These are phyloP conservation scores for Synanceia verrucosa DNA, from an alignment of 2,797 vertebrate genomes.

Conservation along the genomic window DNA sequence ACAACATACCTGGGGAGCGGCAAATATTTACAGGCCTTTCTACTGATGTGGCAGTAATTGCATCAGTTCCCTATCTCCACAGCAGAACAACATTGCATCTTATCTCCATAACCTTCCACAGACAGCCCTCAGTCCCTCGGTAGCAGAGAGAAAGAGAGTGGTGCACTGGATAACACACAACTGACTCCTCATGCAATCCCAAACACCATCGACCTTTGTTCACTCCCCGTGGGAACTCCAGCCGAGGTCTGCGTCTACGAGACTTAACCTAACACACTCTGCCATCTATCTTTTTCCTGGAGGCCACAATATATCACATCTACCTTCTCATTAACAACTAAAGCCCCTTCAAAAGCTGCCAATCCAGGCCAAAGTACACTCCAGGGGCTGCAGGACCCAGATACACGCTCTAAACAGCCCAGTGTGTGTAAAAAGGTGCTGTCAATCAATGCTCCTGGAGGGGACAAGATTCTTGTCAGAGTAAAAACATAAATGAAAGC, in stretches of 20 bases:
- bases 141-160: constrained; percentile 7
- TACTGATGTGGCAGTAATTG: constrained; percentile 62
- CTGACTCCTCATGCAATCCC: constrained; percentile 41
- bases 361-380: constrained; percentile 41
- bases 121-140: constrained; percentile 45
- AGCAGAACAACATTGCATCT: constrained; percentile 61
- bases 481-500: constrained; percentile 8
- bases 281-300: constrained; percentile 42
- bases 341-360: constrained; percentile 39
- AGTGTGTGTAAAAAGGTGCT: constrained; percentile 60
- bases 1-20: not conserved
- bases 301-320: constrained; percentile 34
- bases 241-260: constrained; percentile 40
- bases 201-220: constrained; percentile 57
- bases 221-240: constrained; percentile 35
- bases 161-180: constrained; percentile 32
- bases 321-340: constrained; percentile 57
- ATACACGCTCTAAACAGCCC: constrained; percentile 47
- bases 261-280: constrained; percentile 53
- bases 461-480: constrained; percentile 24
- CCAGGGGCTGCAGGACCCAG: constrained; percentile 33
- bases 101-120: constrained; percentile 76
- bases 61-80: constrained; percentile 57
- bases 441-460: constrained; percentile 57
- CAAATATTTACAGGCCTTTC: constrained; percentile 66